These are phyloP conservation scores for Drosophila erecta DNA, from an alignment of 1,140 invertebrate species.

Conservation along the genomic window DNA sequence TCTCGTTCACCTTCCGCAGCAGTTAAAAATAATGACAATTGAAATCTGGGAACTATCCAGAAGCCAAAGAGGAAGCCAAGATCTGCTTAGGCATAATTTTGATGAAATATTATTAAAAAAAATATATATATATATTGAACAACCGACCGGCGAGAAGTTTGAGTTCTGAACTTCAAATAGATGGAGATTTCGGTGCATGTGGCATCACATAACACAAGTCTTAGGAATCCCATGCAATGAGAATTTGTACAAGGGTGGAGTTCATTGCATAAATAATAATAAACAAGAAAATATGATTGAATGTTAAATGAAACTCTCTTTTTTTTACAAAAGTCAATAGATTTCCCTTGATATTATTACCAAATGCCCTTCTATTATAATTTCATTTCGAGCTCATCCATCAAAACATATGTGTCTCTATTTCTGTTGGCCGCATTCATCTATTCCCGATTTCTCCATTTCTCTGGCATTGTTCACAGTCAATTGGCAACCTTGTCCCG, in stretches of 20 bases:
- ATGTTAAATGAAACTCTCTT: too few relatives aligned
- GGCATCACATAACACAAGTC: background rate
- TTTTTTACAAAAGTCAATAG: background rate
- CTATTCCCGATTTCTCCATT: slow-evolving; percentile 1
- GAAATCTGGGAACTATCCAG: slow-evolving; percentile 58
- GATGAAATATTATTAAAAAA: slow-evolving; percentile 27
- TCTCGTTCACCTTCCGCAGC: slow-evolving; percentile 65
- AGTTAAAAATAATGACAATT: slow-evolving; percentile 80
- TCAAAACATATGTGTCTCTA: slow-evolving; percentile 6
- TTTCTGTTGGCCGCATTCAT: slow-evolving; percentile 14
- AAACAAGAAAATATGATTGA: background rate
- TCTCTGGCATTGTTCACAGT: slow-evolving; percentile 50
- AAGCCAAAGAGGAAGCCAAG: background rate
- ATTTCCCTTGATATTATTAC: background rate
- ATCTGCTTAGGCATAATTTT: slow-evolving; percentile 49
- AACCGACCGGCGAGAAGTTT: background rate
- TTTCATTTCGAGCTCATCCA: slow-evolving; percentile 1
- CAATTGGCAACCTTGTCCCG: slow-evolving; percentile 75
- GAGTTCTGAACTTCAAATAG: slow-evolving; percentile 17
- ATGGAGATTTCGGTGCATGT: background rate
- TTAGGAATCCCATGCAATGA: background rate
- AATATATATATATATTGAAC: slow-evolving; percentile 1
- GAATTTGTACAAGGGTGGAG: background rate
- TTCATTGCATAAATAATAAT: background rate
- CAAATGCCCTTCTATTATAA: background rate